Evolutionary conservation across 2,113 vertebrate genomes (phyloP), one percentile per base, ranked within the genome.

Genomic region (Coptodon rendalli): DNA sequence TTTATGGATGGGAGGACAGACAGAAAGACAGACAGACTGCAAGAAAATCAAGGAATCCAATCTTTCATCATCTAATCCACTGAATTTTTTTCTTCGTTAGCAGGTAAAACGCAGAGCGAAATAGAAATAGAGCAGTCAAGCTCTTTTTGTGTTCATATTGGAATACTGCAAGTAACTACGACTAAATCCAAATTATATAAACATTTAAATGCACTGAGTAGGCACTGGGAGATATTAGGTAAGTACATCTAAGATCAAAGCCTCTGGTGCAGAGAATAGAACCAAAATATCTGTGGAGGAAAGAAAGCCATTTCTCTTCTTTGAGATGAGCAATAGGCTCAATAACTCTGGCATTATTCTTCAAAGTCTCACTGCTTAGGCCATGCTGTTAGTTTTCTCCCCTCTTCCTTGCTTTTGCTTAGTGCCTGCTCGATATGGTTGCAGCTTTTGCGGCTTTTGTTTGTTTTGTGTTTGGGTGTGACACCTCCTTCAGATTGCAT

Each of bases 301-400:
- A 76, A 45, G 85, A 83, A 90, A 87, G 59, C 24, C 40, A 80
- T 90, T 73, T 80, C 56, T 61, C 66, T 87, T 57, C 66, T 76
- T 82, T 29, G 78, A 89, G 61, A 91, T 56, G 78, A 76, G 56
- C 45, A 83, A 85, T 81, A 80, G 83, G 56, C 80, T 81, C 63
- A 89, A 86, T 94, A 90, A 87, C 31, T 83, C 50, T 59, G 78
- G 38, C 83, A 81, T 89, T 90, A 89, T 91, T 86, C 83, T 76
- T 63, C 16, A 9, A 19, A 13, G 73, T 78, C 5, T 52, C 45
- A 78, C 45, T 78, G 4, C 27, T 31, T 78, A 31, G 45, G 9
- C 45, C 45, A 50, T 50, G 1, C 16, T 48, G 16, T 31, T 50
- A 31, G 73, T 52, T 78, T 78, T 34, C 17, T 50, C 45, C 16